Evolutionary conservation across 2,888 invertebrate genomes (phyloP), one percentile per base, ranked within the genome.

Genomic region (Xanthorhoe designata): DNA sequence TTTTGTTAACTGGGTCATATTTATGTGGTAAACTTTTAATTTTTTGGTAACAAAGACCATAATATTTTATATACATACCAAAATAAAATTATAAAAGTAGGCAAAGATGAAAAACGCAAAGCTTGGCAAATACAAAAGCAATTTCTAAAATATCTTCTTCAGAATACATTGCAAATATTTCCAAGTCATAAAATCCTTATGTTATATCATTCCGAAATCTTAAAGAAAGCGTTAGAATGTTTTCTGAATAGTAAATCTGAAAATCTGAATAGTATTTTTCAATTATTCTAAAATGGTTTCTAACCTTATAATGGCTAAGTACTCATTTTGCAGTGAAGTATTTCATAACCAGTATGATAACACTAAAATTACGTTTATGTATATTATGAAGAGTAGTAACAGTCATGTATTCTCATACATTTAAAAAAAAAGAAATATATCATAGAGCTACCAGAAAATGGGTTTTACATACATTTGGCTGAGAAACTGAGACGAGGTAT

Each of bases 401-500:
- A 32, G 32, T 32, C 32, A 32, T n/a, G n/a, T n/a, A n/a, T 13
- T 2, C 13, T 42, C 38, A 42, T 13, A 58, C 49, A 52, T 52
- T 55, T 45, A 49, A 55, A 6, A 42, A 19, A 29, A 5, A 8
- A 17, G 17, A 17, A 64, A 49, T 53, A 54, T 38, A 13, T 64
- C 32, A 42, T 52, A 53, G 29, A 45, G 53, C 54, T 35, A 49
- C 53, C 54, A 55, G 54, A 42, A 55, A 61, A 55, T 68, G 45
- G 65, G 47, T 65, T 65, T 54, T 32, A 56, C 55, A 64, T 66
- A 68, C 64, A 62, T 65, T 61, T 63, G 54, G 60, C 38, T 65
- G 54, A 52, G 62, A 66, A 65, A 60, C 70, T 60, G 65, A 68
- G 62, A 50, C 61, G 68, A 68, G 55, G 61, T 68, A 58, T 59